Conservation (phyloP, 2,888 invertebrate genomes). For the Atrina japonica region DNA sequence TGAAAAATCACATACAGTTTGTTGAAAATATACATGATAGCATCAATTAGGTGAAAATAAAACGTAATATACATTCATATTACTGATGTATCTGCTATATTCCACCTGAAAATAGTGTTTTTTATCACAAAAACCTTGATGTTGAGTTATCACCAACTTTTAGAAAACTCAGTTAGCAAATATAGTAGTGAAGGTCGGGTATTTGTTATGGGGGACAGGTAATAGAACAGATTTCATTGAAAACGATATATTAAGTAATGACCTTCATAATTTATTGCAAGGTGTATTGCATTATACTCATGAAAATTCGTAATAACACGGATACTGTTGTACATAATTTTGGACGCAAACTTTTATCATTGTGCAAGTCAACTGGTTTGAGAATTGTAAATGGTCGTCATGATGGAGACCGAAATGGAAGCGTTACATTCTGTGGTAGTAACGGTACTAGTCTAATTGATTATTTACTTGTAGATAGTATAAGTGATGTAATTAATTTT, state of each 20-base stretch:
- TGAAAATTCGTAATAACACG: constrained; percentile 7
- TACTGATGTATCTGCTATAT: not conserved
- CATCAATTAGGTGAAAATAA: constrained; percentile 24
- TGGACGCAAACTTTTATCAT: too few relatives aligned
- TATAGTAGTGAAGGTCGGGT: constrained; percentile 29
- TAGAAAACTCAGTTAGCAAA: constrained; percentile 28
- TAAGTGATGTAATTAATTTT: too few relatives aligned
- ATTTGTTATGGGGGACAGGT: constrained; percentile 35
- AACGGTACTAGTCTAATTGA: constrained; percentile 6
- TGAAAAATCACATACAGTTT: constrained; percentile 12
- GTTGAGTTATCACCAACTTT: constrained; percentile 35
- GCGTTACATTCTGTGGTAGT: constrained; percentile 1
- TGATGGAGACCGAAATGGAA: not conserved
- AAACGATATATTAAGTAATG: constrained; percentile 2
- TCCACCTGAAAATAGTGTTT: constrained; percentile 22
- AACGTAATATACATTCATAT: not conserved
- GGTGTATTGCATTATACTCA: not conserved
- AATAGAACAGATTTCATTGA: constrained; percentile 17
- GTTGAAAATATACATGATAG: constrained; percentile 25
- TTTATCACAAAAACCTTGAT: constrained; percentile 5
- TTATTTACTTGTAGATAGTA: too few relatives aligned
- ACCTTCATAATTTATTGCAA: not conserved
- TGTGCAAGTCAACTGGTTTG: constrained; percentile 10
- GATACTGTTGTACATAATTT: constrained; percentile 1
- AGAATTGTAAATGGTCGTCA: constrained; percentile 21